Percentiles rank a stretch among this genome's conserved stretches.
Evolutionary conservation across 1,140 invertebrate species (phyloP).

Genomic region (Leptestheria dahalacensis): DNA sequence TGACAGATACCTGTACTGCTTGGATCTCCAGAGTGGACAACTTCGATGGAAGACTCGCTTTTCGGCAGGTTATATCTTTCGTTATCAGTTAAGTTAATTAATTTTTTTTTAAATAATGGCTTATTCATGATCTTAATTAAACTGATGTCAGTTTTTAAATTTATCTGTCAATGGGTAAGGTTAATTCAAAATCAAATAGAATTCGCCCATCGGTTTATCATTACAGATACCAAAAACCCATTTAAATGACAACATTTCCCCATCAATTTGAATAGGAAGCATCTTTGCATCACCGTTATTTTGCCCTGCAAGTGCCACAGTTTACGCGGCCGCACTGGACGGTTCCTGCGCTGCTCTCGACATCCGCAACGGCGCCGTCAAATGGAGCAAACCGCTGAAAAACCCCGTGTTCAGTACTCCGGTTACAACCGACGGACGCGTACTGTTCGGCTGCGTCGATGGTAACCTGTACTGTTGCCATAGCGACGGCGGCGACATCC

Average conservation of each 20-base stretch:
- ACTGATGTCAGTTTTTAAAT: too few relatives aligned
- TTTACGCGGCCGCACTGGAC: slow-evolving; percentile 39
- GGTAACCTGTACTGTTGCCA: slow-evolving; percentile 36
- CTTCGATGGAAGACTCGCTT: slow-evolving; percentile 32
- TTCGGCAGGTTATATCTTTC: too few relatives aligned
- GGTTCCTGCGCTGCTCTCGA: slow-evolving; percentile 37
- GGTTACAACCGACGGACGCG: slow-evolving; percentile 29
- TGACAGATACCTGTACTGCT: slow-evolving; percentile 43
- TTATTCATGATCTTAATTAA: too few relatives aligned
- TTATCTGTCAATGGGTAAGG: too few relatives aligned
- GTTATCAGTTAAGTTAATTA: too few relatives aligned
- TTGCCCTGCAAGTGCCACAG: slow-evolving; percentile 27
- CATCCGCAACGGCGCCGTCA: slow-evolving; percentile 28
- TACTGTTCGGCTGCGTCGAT: slow-evolving; percentile 39
- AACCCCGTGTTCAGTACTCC: slow-evolving; percentile 50
- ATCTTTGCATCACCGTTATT: slow-evolving; percentile 43
- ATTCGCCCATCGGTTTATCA: too few relatives aligned
- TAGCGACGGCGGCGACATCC: slow-evolving; percentile 28
- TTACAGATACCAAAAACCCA: too few relatives aligned
- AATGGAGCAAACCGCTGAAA: slow-evolving; percentile 34
- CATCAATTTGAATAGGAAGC: slow-evolving; percentile 35
- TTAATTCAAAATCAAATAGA: too few relatives aligned
- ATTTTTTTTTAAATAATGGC: too few relatives aligned
- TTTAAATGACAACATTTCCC: too few relatives aligned
- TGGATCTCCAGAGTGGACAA: slow-evolving; percentile 32